These are phyloP conservation scores for Syngnathus scovelli DNA, from an alignment of 2,113 vertebrate species.

Conservation along the genomic window DNA sequence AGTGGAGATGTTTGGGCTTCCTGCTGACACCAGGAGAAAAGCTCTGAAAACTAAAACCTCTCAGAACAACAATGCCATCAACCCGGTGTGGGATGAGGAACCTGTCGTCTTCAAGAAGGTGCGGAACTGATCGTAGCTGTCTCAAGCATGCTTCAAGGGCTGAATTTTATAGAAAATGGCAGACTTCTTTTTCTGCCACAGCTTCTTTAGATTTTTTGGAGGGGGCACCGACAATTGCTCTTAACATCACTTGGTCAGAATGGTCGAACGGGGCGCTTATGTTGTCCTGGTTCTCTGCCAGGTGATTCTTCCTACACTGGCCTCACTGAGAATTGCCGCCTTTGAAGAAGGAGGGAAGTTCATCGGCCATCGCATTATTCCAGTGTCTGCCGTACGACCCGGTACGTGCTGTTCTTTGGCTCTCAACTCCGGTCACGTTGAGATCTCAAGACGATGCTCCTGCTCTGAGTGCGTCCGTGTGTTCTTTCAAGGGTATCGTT, in stretches of 20 bases:
- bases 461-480: constrained; percentile 2
- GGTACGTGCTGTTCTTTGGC: constrained; percentile 60
- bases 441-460: neutral
- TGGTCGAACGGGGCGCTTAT: neutral
- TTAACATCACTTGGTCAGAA: neutral
- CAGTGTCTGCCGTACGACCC: constrained; percentile 89
- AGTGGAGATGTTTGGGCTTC: constrained; percentile 96
- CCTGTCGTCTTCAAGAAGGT: constrained; percentile 96
- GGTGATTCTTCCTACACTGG: constrained; percentile 92
- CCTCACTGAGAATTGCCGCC: constrained; percentile 87
- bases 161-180: too few species aligned
- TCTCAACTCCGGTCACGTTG: neutral
- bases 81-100: constrained; percentile 96
- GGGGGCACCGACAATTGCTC: too few species aligned
- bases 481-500: constrained; percentile 82
- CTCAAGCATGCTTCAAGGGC: too few species aligned
- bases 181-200: too few species aligned
- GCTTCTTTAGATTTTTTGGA: too few species aligned
- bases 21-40: constrained; percentile 91
- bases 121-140: neutral
- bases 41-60: constrained; percentile 94
- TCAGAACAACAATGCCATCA: constrained; percentile 87
- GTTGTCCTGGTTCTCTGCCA: constrained; percentile 36
- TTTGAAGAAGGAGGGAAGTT: constrained; percentile 97
- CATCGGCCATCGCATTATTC: constrained; percentile 91